Evolutionary conservation across 2,113 vertebrate genomes (phyloP).

Genomic region (Ondatra zibethicus): DNA sequence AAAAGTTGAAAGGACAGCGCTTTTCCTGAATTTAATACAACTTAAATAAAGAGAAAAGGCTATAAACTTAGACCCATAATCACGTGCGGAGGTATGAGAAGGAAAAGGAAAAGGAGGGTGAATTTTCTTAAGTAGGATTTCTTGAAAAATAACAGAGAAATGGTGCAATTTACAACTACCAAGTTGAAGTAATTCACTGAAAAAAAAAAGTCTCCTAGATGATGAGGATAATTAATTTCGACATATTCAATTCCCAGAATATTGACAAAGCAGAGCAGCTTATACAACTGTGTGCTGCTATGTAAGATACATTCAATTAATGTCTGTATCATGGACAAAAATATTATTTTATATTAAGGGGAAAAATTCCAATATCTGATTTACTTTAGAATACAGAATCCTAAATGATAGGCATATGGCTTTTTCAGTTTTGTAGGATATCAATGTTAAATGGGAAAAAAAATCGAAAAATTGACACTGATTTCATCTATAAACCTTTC

Average conservation of each 20-base stretch:
- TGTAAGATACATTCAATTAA: not conserved
- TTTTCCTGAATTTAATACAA: conserved; percentile 19
- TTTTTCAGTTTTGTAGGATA: conserved; percentile 30
- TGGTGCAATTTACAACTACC: not conserved
- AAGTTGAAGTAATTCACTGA: not conserved
- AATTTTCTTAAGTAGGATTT: not conserved
- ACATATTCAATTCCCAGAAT: not conserved
- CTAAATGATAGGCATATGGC: not conserved
- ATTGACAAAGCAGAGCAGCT: not conserved
- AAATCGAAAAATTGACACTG: conserved; percentile 27
- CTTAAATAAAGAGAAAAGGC: not conserved
- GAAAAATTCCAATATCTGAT: not conserved
- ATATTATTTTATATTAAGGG: not conserved
- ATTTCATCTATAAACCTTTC: conserved; percentile 8
- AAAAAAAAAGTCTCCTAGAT: not conserved
- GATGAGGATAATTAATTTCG: not conserved
- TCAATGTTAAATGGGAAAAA: conserved; percentile 28
- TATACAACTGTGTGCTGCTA: not conserved
- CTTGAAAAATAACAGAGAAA: not conserved
- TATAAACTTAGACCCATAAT: not conserved
- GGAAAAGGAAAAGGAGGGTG: not conserved
- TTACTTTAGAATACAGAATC: conserved; percentile 34
- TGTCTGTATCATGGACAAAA: not conserved
- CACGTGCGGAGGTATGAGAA: not conserved
- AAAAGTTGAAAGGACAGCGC: not conserved